phyloP scores from a whole-genome alignment of 2,113 vertebrate species.

The Mus spicilegus region DNA sequence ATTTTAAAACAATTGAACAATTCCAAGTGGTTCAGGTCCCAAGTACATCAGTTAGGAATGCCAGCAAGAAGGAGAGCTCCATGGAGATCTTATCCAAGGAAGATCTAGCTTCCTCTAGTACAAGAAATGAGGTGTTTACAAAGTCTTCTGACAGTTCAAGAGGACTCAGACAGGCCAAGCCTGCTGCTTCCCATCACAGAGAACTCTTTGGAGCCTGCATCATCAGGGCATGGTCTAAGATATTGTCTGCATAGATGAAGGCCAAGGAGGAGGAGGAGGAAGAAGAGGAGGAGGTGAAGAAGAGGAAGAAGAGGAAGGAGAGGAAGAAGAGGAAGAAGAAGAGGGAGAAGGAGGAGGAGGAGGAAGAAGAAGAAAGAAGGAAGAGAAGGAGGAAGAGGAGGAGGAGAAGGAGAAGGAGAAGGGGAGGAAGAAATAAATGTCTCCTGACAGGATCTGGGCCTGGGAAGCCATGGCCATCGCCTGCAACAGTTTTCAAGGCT shows the following conservation, averaged over 20 bases:
- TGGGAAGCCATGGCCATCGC: neutral
- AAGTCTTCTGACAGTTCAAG: slow-evolving; percentile 2
- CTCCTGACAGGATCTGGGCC: neutral
- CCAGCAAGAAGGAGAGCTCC: neutral
- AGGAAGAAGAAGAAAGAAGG: neutral
- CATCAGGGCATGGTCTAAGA: neutral
- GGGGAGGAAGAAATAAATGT: neutral
- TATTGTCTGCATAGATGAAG: neutral
- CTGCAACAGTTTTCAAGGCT: neutral
- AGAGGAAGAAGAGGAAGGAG: too few relatives aligned
- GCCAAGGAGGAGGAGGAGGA: too few relatives aligned
- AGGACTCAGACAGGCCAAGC: neutral
- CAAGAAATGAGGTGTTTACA: neutral
- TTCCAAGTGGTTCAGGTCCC: neutral
- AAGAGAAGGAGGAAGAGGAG: too few relatives aligned
- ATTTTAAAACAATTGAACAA: neutral
- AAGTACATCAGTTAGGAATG: neutral
- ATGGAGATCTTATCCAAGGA: neutral
- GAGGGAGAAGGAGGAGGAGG: too few relatives aligned
- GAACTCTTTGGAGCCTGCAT: neutral
- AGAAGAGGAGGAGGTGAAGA: too few relatives aligned
- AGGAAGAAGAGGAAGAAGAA: too few relatives aligned
- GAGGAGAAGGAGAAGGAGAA: too few relatives aligned
- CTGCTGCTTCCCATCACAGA: neutral
- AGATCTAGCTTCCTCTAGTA: neutral